A percentile compares a stretch with the other conserved stretches of the same genome.
phyloP scores from a whole-genome alignment of 1,140 invertebrate species.

The Fopius arisanus region DNA sequence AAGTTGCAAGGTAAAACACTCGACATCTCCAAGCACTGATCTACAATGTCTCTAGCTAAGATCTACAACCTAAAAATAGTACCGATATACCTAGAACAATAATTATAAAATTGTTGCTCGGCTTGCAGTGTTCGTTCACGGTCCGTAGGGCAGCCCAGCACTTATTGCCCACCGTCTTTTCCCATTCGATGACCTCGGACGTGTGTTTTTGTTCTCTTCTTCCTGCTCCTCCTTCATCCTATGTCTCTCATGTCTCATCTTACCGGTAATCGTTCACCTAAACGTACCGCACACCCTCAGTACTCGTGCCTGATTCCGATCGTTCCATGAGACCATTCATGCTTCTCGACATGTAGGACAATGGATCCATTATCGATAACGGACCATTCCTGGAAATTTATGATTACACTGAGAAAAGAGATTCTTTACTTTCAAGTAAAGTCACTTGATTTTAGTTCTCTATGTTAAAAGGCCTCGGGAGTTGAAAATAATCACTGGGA shows the following conservation, averaged over 20 bases:
- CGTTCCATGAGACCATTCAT: conserved; percentile 24
- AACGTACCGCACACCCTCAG: not conserved
- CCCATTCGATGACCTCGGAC: conserved; percentile 34
- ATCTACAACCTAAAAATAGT: not conserved
- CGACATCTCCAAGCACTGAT: too few relatives aligned
- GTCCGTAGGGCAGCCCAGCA: conserved; percentile 20
- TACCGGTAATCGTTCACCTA: not conserved
- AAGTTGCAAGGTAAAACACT: too few relatives aligned
- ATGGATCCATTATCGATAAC: not conserved
- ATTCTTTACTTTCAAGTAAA: too few relatives aligned
- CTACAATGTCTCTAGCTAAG: too few relatives aligned
- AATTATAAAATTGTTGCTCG: conserved; percentile 30
- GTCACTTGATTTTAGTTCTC: too few relatives aligned
- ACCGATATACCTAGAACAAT: conserved; percentile 15
- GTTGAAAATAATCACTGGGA: too few relatives aligned
- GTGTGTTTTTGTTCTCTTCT: conserved; percentile 27
- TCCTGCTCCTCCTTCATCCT: conserved; percentile 30
- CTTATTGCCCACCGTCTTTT: conserved; percentile 26
- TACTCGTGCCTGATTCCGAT: conserved; percentile 30
- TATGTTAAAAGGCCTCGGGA: too few relatives aligned
- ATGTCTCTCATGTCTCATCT: conserved; percentile 20
- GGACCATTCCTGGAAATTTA: not conserved
- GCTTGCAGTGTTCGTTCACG: conserved; percentile 19
- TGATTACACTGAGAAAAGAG: not conserved
- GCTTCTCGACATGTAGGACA: not conserved